Evolutionary conservation across 2,888 invertebrate species (phyloP), one percentile per base, ranked within the genome.

Genomic region (Norana najaformis): DNA sequence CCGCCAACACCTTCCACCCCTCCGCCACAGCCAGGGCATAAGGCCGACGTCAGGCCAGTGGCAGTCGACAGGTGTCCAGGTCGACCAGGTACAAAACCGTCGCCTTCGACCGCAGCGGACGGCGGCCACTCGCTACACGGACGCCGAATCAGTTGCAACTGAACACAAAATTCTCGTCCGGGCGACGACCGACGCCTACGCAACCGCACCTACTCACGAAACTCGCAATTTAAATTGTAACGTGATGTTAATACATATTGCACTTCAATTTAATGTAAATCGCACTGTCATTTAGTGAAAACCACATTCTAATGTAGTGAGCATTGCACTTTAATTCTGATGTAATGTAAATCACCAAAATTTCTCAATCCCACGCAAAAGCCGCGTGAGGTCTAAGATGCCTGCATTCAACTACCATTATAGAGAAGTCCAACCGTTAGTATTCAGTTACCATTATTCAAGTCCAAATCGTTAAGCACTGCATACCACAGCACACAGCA

Each of bases 1-100:
- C 30, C n/a, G 3, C 69, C 69, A 69, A 69, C 69, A 69, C 69
- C 30, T 8, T n/a, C 69, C n/a, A 30, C n/a, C n/a, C 30, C 6
- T 20, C 47, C 47, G 3, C 18, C 16, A 14, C 6, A 69, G 69
- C 69, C 69, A 69, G 69, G 41, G 41, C 41, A 41, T 41, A 41
- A 16, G 41, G 14, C 41, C 18, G 41, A n/a, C 30, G 69, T 69
- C 69, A 69, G 69, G 69, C 69, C n/a, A 30, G 34, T 8, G 14
- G 85, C 85, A 85, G 85, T 36, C 85, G 85, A 85, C 85, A 85
- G 85, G 85, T 85, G 85, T 85, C 85, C 37, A 85, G 85, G 85
- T 85, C 37, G 37, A 35, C 36, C 85, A 85, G 85, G 85, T 85
- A 85, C 85, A 85, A 37, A 85, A 35, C 34, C 85, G 85, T 85